Base-by-base conservation (phyloP, 2,797 vertebrate genomes). In the Cuniculus paca region DNA sequence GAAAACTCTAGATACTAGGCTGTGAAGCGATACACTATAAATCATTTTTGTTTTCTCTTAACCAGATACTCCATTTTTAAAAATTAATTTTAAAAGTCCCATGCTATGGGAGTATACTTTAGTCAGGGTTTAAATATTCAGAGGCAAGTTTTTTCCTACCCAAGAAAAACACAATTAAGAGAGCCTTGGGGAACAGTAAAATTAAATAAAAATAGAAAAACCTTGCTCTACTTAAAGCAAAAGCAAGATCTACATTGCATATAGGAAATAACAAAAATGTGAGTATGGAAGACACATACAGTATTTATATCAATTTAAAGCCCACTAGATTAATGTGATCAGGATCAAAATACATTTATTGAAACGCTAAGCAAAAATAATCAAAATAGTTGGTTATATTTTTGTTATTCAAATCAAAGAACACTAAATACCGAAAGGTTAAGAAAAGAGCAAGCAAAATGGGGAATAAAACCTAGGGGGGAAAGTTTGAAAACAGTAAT, bases 81-180 rank as follows among this genome's bases (percentile, higher is more conserved):
- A 36, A 79, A 56, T 90, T 95, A 0, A 61, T 93, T 97, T 95
- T 96, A 22, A 12, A 82, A 96, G 16, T 95, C n/a, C 39, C 36
- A 91, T 63, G 63, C 20, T 26, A 3, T 80, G 2, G 58, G 54
- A 77, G 11, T 48, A 92, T 74, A 93, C 74, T 52, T 82, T 72
- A 95, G 52, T 97, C 88, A 87, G 48, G 4, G 52, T 20, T 97
- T 89, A 97, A 92, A 81, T 84, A 97, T 90, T 97, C 81, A 94
- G 14, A 91, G 26, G 60, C 81, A 82, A 87, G 11, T 68, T 94
- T n/a, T 60, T 34, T 85, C 86, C 80, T 34, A 22, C 31, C 74
- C 42, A 65, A 87, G 50, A 36, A 80, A 86, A 97, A 91, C 17
- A 95, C 34, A 52, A 77, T 75, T 60, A 81, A 90, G 81, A 97